A percentile compares a stretch with the other conserved stretches of the same genome.
Evolutionary conservation across 1,140 invertebrate genomes (phyloP).

Genomic region (Drosophila pectinifera): DNA sequence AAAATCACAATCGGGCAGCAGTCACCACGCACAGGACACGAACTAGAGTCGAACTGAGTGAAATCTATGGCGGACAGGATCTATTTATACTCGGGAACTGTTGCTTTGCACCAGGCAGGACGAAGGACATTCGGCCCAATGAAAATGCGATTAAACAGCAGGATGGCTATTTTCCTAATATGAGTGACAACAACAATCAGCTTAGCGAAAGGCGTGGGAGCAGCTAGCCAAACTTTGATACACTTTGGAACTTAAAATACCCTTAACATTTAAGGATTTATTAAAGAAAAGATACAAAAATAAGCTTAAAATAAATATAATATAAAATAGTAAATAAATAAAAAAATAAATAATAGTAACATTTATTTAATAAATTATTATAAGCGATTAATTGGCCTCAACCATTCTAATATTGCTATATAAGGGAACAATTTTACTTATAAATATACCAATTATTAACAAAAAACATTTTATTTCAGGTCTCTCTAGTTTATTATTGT

Average conservation of each 20-base stretch:
- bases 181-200: constrained; percentile 36
- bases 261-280: neutral
- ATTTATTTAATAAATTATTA: too few species aligned
- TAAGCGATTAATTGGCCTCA: too few species aligned
- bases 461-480: too few species aligned
- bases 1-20: constrained; percentile 1
- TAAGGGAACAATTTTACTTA: too few species aligned
- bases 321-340: neutral
- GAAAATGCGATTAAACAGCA: constrained; percentile 48
- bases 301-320: neutral
- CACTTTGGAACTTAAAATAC: neutral
- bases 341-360: too few species aligned
- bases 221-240: neutral
- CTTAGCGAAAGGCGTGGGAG: constrained; percentile 7
- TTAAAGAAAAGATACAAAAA: too few species aligned
- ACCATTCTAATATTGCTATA: too few species aligned
- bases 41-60: constrained; percentile 43
- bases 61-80: constrained; percentile 13
- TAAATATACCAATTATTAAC: too few species aligned
- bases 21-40: constrained; percentile 26
- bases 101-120: constrained; percentile 2
- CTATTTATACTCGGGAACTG: constrained; percentile 66
- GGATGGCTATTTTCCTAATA: constrained; percentile 43
- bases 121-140: constrained; percentile 29
- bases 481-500: too few species aligned